Conservation (phyloP, 2,797 vertebrate genomes). For the Mus spretus region DNA sequence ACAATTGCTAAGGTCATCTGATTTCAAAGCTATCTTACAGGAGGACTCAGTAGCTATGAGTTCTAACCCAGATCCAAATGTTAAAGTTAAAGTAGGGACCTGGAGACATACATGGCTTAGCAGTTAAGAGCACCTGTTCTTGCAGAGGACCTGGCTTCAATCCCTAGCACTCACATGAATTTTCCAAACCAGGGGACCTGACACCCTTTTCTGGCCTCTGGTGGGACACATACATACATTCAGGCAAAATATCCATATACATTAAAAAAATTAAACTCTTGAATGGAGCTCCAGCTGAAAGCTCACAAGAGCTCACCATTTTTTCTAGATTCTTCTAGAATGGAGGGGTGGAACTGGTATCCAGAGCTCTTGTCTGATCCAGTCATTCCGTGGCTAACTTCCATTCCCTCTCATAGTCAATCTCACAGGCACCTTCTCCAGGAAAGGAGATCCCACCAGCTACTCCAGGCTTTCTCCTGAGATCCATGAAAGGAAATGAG, state of each 20-base stretch:
- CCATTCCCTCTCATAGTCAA: not conserved
- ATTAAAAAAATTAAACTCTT: constrained; percentile 3
- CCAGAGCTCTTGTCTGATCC: not conserved
- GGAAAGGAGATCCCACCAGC: not conserved
- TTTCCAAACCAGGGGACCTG: not conserved
- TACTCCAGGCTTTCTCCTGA: not conserved
- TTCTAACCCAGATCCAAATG: constrained; percentile 7
- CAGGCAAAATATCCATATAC: not conserved
- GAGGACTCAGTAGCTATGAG: not conserved
- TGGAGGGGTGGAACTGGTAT: not conserved
- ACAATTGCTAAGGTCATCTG: constrained; percentile 3
- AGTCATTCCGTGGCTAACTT: not conserved
- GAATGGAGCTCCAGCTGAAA: not conserved
- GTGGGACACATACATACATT: not conserved
- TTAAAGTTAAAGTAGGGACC: not conserved
- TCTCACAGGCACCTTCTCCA: not conserved
- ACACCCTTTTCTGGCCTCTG: not conserved
- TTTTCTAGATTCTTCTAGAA: constrained; percentile 12
- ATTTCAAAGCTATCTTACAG: constrained; percentile 24
- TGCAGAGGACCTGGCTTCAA: not conserved
- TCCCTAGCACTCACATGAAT: not conserved
- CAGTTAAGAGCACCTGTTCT: not conserved
- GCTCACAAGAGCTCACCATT: not conserved
- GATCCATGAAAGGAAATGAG: not conserved
- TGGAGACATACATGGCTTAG: not conserved